Evolutionary conservation across 2,113 vertebrate species (phyloP), one percentile per base, ranked within the genome.

Genomic region (Paracyprichromis sp.): DNA sequence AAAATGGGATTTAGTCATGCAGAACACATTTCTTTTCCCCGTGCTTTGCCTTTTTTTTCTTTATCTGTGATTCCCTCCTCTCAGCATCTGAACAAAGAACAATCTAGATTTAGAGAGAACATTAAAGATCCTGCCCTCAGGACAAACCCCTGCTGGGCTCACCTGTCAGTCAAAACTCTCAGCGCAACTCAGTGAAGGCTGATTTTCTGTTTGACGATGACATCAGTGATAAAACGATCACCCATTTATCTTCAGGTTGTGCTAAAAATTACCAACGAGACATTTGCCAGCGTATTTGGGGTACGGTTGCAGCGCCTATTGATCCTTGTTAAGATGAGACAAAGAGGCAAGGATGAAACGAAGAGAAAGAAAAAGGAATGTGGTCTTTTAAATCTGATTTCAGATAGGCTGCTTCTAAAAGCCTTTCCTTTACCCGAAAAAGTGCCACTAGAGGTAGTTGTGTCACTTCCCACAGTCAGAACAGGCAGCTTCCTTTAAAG

Each of bases 171-270:
- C 93, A 92, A 84, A 86, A 29, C 29, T 85, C 84, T 76, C 63
- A 47, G 80, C 16, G 17, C 84, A 47, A 21, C 59, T 82, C 83
- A 24, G 53, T 87, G 83, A 88, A 54, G 90, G 89, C 88, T 93
- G 53, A 89, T 86, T 92, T 89, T 90, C 82, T 85, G 63, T 85
- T 90, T 87, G 81, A 84, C 84, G 90, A 94, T 92, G 86, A 92
- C 86, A 92, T 89, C 89, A 63, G 80, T 52, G 90, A 94, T 90
- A 91, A 81, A 91, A 88, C 29, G 63, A 86, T 93, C 90, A 79
- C 34, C 91, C 83, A 87, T 94, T 92, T 91, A 93, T 95, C 95
- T 94, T 80, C 80, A 83, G 82, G 92, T 92, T 92, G 90, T 81
- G 88, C 91, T 85, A 85, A 90, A 90, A 93, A 94, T 93, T 80